Conservation (phyloP, 2,888 invertebrate species). For the Girardia tigrina region DNA sequence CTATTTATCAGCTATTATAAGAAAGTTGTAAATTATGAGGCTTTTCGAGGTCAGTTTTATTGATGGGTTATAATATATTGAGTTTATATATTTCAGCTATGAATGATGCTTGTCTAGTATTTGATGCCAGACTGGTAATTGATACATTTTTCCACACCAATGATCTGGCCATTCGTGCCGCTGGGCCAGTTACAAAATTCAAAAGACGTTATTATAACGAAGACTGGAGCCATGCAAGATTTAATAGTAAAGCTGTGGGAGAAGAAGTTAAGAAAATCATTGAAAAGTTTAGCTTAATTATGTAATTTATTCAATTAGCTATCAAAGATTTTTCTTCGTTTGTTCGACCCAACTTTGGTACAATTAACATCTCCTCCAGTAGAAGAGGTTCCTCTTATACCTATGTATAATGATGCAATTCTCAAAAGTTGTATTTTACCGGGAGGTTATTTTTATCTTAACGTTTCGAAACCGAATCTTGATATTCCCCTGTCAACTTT, state of each 20-base stretch:
- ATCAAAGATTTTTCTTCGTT: slow-evolving; percentile 45
- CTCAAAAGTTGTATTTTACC: slow-evolving; percentile 45
- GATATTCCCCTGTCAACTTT: slow-evolving; percentile 40
- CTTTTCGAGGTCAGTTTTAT: neutral
- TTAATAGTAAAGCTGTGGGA: slow-evolving; percentile 50
- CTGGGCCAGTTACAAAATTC: slow-evolving; percentile 50
- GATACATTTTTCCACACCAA: slow-evolving; percentile 50
- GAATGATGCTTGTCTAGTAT: slow-evolving; percentile 50
- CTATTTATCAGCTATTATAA: slow-evolving; percentile 5
- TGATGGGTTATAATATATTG: neutral
- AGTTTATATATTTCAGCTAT: slow-evolving; percentile 40
- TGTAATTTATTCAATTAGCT: slow-evolving; percentile 44
- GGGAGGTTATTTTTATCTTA: slow-evolving; percentile 46
- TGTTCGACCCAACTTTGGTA: slow-evolving; percentile 48
- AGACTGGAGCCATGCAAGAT: slow-evolving; percentile 47
- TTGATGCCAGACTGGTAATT: slow-evolving; percentile 50
- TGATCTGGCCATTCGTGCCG: slow-evolving; percentile 48
- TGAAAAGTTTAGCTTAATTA: too few relatives aligned
- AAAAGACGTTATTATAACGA: slow-evolving; percentile 49
- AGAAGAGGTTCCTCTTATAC: slow-evolving; percentile 47
- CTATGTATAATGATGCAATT: slow-evolving; percentile 48
- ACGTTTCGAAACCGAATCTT: slow-evolving; percentile 46
- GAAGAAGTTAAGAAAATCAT: slow-evolving; percentile 39
- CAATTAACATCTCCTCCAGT: slow-evolving; percentile 41
- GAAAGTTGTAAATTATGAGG: neutral